Conservation (phyloP, 2,113 vertebrate genomes). For the Brienomyrus brachyistius region DNA sequence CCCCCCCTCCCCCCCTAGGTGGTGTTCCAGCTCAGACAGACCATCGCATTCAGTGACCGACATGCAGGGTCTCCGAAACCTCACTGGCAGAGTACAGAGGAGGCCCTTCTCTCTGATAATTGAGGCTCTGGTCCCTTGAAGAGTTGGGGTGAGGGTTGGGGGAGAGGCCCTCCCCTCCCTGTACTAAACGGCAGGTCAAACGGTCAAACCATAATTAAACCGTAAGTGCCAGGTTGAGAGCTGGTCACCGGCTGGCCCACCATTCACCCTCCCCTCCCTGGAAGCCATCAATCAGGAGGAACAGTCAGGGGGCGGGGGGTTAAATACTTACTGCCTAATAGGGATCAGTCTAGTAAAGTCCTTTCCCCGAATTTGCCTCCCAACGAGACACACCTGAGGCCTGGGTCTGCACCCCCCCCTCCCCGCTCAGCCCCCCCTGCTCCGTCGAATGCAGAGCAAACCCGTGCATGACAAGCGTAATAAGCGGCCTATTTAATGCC, state of each 20-base stretch:
- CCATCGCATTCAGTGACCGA: constrained; percentile 29
- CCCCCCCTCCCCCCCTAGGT: neutral
- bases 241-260: constrained; percentile 55
- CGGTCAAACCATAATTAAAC: constrained; percentile 58
- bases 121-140: constrained; percentile 41
- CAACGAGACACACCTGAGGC: constrained; percentile 56
- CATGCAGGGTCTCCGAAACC: constrained; percentile 22
- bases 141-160: constrained; percentile 43
- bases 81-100: constrained; percentile 49
- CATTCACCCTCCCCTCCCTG: constrained; percentile 56
- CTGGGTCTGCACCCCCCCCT: neutral
- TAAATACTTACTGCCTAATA: constrained; percentile 52
- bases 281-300: constrained; percentile 41
- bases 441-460: neutral
- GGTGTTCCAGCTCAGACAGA: neutral
- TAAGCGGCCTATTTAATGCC: neutral
- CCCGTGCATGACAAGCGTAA: neutral
- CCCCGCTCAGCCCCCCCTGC: too few relatives aligned
- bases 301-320: constrained; percentile 31
- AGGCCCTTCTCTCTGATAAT: constrained; percentile 47
- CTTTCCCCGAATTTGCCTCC: constrained; percentile 51
- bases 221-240: constrained; percentile 36
- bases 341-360: constrained; percentile 54
- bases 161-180: constrained; percentile 31
- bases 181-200: constrained; percentile 58